Evolutionary conservation across 2,113 vertebrate genomes (phyloP).

Genomic region (Cephalopholis sonnerati): DNA sequence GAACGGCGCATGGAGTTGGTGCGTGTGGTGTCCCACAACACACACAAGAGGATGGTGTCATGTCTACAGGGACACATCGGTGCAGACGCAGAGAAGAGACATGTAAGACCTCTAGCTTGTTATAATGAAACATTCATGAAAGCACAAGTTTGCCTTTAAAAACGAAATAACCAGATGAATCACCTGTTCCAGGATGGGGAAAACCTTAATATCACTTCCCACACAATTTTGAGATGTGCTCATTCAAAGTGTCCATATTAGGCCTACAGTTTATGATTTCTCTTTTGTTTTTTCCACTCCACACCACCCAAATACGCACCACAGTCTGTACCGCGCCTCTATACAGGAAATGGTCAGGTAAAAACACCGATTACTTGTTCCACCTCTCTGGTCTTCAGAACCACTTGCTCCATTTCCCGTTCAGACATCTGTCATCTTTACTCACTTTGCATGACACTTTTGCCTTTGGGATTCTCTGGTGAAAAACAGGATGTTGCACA

Average conservation of each 20-base stretch:
- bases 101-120: conserved; percentile 83
- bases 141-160: neutral
- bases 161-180: neutral
- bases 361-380: conserved; percentile 55
- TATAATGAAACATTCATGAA: neutral
- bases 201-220: neutral
- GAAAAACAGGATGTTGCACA: conserved; percentile 56
- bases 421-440: conserved; percentile 64
- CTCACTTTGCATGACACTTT: conserved; percentile 71
- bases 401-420: conserved; percentile 58
- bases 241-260: conserved; percentile 19
- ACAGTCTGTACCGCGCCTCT: conserved; percentile 84
- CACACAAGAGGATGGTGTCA: conserved; percentile 90
- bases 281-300: conserved; percentile 68
- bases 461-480: conserved; percentile 43
- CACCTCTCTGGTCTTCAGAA: conserved; percentile 50
- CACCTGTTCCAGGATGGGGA: neutral
- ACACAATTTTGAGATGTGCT: neutral
- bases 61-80: conserved; percentile 96
- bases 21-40: conserved; percentile 93
- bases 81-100: conserved; percentile 93
- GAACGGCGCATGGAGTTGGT: conserved; percentile 95
- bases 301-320: conserved; percentile 60
- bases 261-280: conserved; percentile 56
- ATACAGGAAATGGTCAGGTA: conserved; percentile 86